Conservation (phyloP, 2,797 vertebrate species). For the Odontamblyopus lacepedii region DNA sequence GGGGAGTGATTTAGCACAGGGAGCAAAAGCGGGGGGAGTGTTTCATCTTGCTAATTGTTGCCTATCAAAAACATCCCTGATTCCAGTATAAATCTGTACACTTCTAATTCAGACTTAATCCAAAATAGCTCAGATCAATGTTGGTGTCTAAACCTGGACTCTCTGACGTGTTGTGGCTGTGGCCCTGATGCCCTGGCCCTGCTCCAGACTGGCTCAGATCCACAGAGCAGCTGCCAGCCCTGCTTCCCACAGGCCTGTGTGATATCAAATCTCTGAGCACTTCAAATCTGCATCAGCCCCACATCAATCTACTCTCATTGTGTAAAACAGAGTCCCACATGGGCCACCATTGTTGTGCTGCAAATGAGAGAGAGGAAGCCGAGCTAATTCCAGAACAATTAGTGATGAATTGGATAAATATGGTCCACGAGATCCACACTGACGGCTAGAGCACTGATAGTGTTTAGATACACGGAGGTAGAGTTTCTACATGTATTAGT, state of each 20-base stretch:
- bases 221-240: slow-evolving; percentile 42
- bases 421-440: background rate
- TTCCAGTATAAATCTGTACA: background rate
- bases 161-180: slow-evolving; percentile 3
- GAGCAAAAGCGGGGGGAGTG: too few relatives aligned
- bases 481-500: background rate
- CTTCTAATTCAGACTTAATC: background rate
- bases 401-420: slow-evolving; percentile 18
- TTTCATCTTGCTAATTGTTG: too few relatives aligned
- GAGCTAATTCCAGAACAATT: slow-evolving; percentile 26
- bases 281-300: slow-evolving; percentile 44
- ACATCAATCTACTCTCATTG: slow-evolving; percentile 50
- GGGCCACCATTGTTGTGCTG: slow-evolving; percentile 30
- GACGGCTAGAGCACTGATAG: background rate
- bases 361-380: slow-evolving; percentile 29
- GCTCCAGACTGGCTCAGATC: slow-evolving; percentile 35
- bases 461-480: slow-evolving; percentile 1
- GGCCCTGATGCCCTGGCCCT: slow-evolving; percentile 30
- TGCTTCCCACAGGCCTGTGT: slow-evolving; percentile 25
- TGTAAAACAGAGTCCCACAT: slow-evolving; percentile 24
- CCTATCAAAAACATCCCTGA: background rate
- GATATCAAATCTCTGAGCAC: slow-evolving; percentile 28
- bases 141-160: background rate
- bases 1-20: too few relatives aligned
- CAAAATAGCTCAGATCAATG: background rate